phyloP scores from a whole-genome alignment of 2,113 vertebrate genomes.

The Cranoglanis bouderius region DNA sequence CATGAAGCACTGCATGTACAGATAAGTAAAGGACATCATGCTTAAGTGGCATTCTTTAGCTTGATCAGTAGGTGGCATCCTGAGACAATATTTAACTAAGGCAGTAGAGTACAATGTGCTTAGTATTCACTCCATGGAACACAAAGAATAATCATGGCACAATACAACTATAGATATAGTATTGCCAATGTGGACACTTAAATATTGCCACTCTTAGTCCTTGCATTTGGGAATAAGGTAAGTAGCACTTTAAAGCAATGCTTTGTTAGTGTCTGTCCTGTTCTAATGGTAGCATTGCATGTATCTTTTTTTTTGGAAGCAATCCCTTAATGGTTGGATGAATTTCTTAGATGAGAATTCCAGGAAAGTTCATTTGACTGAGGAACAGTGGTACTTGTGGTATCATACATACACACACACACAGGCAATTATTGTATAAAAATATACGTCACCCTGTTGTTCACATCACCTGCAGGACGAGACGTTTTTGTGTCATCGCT shows the following conservation, averaged over 20 bases:
- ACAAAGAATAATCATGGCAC: neutral
- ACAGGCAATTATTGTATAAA: neutral
- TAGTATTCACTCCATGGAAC: neutral
- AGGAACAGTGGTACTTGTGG: neutral
- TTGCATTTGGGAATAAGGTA: neutral
- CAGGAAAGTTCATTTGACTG: neutral
- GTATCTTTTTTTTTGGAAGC: neutral
- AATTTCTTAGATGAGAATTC: neutral
- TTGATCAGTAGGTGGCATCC: constrained; percentile 43
- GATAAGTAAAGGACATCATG: neutral
- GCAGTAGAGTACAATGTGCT: neutral
- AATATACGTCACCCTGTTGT: neutral
- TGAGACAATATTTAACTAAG: neutral
- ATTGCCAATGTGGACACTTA: neutral
- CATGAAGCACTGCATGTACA: neutral
- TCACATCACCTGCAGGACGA: constrained; percentile 80
- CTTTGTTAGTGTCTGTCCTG: neutral
- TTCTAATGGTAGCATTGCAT: too few relatives aligned
- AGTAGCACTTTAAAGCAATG: neutral
- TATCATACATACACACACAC: neutral
- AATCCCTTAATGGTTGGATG: neutral
- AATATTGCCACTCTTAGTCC: neutral
- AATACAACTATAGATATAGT: neutral
- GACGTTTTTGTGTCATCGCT: constrained; percentile 98
- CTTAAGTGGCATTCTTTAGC: neutral